These are phyloP conservation scores for Vimba vimba DNA, from an alignment of 2,113 vertebrate genomes.

Conservation along the genomic window DNA sequence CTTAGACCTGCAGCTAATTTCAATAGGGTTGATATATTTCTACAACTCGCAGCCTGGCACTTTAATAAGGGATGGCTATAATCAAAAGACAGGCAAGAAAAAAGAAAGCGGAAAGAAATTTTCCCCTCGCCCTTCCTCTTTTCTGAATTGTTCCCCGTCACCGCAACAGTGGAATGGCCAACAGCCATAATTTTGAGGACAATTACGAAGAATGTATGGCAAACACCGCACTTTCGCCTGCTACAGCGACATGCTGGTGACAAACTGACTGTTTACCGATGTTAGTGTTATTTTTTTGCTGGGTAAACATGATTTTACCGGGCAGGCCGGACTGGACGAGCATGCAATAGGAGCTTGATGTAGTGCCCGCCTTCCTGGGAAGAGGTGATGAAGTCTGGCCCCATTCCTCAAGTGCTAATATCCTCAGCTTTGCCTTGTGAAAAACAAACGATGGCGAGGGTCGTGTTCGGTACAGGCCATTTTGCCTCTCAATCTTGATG, in stretches of 20 bases:
- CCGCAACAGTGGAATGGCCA: conserved; percentile 32
- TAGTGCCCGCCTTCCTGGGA: conserved; percentile 61
- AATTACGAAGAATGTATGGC: conserved; percentile 63
- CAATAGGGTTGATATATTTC: conserved; percentile 70
- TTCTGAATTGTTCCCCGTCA: conserved; percentile 52
- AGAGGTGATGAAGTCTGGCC: conserved; percentile 74
- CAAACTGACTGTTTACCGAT: conserved; percentile 70
- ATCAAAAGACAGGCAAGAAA: conserved; percentile 54
- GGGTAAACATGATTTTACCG: conserved; percentile 69
- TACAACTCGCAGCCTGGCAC: conserved; percentile 61
- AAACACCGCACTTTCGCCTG: conserved; percentile 53
- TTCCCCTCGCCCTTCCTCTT: conserved; percentile 46
- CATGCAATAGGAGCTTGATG: conserved; percentile 70
- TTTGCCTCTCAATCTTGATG: conserved; percentile 66
- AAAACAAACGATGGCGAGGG: conserved; percentile 66
- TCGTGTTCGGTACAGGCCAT: conserved; percentile 57
- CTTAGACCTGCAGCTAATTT: conserved; percentile 72
- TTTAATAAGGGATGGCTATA: conserved; percentile 63
- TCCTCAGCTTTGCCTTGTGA: conserved; percentile 55
- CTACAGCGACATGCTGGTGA: conserved; percentile 55
- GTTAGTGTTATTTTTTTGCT: conserved; percentile 65
- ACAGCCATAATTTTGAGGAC: conserved; percentile 61
- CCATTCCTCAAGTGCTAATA: conserved; percentile 77
- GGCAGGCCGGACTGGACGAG: conserved; percentile 68
- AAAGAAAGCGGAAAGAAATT: conserved; percentile 51